phyloP scores from a whole-genome alignment of 2,113 vertebrate species.

The Aldabrachelys gigantea region DNA sequence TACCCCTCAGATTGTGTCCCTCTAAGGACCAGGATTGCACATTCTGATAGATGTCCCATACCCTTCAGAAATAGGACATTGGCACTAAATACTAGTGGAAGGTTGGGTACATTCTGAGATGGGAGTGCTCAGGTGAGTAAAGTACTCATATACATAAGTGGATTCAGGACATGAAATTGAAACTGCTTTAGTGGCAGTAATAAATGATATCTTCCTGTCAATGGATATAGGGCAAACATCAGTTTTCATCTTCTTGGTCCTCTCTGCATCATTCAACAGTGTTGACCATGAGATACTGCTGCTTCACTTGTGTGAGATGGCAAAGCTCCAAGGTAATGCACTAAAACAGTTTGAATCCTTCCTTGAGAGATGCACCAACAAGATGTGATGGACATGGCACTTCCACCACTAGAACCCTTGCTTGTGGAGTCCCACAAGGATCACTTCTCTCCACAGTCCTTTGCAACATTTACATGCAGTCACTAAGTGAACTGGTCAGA shows the following conservation, averaged over 20 bases:
- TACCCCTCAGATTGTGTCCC: not conserved
- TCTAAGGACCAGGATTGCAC: not conserved
- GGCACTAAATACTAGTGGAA: not conserved
- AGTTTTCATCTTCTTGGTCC: too few relatives aligned
- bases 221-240: too few relatives aligned
- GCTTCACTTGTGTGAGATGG: too few relatives aligned
- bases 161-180: not conserved
- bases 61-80: not conserved
- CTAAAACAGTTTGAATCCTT: too few relatives aligned
- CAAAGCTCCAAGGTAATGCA: too few relatives aligned
- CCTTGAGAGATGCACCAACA: too few relatives aligned
- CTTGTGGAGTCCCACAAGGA: not conserved
- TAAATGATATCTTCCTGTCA: not conserved
- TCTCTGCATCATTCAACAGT: too few relatives aligned
- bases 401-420: too few relatives aligned
- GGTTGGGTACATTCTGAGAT: conserved; percentile 28
- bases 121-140: not conserved
- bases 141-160: not conserved
- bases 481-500: not conserved
- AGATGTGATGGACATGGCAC: too few relatives aligned
- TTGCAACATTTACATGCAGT: not conserved
- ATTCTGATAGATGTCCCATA: conserved; percentile 20
- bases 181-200: not conserved
- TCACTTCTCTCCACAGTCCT: not conserved
- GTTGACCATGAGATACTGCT: too few relatives aligned